Evolutionary conservation across 2,113 vertebrate species (phyloP), one percentile per base, ranked within the genome.

Genomic region (Peromyscus californicus): DNA sequence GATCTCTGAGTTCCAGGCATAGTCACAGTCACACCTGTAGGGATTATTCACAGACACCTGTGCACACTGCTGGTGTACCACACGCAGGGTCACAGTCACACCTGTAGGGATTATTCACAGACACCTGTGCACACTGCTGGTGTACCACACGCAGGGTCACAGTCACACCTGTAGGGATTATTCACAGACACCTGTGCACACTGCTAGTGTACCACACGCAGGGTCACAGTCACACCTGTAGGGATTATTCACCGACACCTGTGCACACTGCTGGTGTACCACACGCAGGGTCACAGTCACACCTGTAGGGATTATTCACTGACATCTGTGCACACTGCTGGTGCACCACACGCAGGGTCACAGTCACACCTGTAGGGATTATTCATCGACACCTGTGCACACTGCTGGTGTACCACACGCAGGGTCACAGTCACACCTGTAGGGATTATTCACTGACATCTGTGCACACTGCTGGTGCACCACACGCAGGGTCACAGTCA

Each of bases 361-460:
- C 5, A 72, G 31, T 2, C 5, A 36, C 0, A 17, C 12, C 3
- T 24, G 48, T 19, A 67, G 45, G 24, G 3, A 36, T 29, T 29
- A 54, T n/a, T 29, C 26, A 31, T 29, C 33, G 69, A 19, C 69
- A 72, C 19, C 33, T 72, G 36, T 72, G 70, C 36, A n/a, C 70
- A n/a, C 70, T n/a, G 70, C 29, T 9, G 36, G 39, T 9, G 7
- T 5, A 17, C 5, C 0, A 17, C 6, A 7, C 0, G 4, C 13
- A 10, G 80, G 29, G 59, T 21, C 57, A 88, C 7, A 72, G 31
- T 2, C 7, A 31, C 0, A 19, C 12, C 2, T 26, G 65, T 21
- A 70, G 12, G 22, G 1, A 31, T 33, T 31, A 59, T n/a, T 9
- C n/a, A 4, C 39, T 2, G 83, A 75, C 36, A 21, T 3, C 21